Base-by-base conservation (phyloP, 1,140 invertebrate genomes). In the Amphibalanus amphitrite region DNA sequence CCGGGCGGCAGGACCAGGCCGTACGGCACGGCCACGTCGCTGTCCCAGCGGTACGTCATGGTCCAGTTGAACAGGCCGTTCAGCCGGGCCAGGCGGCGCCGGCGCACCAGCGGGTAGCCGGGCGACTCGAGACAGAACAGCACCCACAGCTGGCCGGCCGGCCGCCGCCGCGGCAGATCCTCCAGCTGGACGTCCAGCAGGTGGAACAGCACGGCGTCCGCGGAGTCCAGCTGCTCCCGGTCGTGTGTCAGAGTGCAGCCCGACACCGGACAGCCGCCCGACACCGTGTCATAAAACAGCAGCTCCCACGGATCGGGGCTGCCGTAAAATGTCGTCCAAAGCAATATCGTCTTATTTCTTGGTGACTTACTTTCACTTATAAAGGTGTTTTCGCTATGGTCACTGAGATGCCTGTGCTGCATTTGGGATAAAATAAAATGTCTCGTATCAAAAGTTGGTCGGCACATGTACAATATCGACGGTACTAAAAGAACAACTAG, bases 1-100 rank as follows among this genome's bases (percentile, higher is more conserved):
- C 40, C 38, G 59, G 26, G 25, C n/a, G 74, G 71, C 17, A 74
- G 33, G 38, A 77, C 38, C 38, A 71, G 72, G 13, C 84, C 78
- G 77, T 85, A 85, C 8, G 79, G 76, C 69, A 76, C 78, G 25
- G 75, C 67, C 67, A 80, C 71, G 65, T 80, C 80, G 0, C 80
- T 82, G 71, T 81, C 79, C 20, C 30, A 67, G 17, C 81, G 73
- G 71, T 82, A 82, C 0, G 81, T 81, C 78, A 82, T 80, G 0
- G 81, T 82, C 82, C 81, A 82, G 73, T 83, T 82, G 76, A 83
- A 82, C 25, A 78, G 68, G 15, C 72, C 72, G 1, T 73, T 38
- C 29, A 79, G 70, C 28, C 29, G 40, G 3, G 15, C 33, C 64
- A 20, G 29, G 47, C 23, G 10, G 47, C 3, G 10, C 13, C 3